phyloP scores from a whole-genome alignment of 2,113 vertebrate species.

The Calonectris borealis region DNA sequence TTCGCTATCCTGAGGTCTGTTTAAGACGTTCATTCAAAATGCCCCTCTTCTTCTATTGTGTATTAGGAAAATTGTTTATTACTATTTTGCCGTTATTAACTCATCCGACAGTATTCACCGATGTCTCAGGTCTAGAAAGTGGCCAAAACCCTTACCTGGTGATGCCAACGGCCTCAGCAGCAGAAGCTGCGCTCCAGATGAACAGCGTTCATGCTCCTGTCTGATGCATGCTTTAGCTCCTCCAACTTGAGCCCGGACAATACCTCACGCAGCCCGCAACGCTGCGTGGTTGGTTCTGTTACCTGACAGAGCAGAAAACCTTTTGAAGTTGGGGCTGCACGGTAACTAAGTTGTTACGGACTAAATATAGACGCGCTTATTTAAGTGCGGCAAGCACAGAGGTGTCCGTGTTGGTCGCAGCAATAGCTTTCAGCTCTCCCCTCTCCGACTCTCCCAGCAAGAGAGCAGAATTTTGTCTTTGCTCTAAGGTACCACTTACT shows the following conservation, averaged over 20 bases:
- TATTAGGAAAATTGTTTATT: neutral
- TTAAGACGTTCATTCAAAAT: neutral
- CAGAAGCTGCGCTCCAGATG: neutral
- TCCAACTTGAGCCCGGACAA: neutral
- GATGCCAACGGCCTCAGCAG: neutral
- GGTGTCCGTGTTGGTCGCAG: neutral
- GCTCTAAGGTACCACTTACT: neutral
- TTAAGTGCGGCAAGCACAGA: neutral
- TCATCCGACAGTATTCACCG: accelerated
- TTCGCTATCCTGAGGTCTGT: neutral
- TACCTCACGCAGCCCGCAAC: accelerated
- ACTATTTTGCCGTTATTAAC: neutral
- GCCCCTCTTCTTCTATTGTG: accelerated
- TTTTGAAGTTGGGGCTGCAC: neutral
- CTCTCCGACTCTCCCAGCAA: neutral
- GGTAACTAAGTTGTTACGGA: accelerated
- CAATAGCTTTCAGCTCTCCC: neutral
- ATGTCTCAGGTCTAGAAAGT: accelerated
- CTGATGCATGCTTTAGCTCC: neutral
- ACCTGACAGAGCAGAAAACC: neutral
- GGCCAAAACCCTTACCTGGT: neutral
- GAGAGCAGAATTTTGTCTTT: neutral
- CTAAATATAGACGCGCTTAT: neutral
- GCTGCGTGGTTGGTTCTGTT: accelerated
- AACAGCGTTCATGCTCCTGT: neutral